Percentiles rank a stretch among this genome's conserved stretches.
Evolutionary conservation across 2,888 invertebrate species (phyloP).

Genomic region (Drosophila nigricruria): DNA sequence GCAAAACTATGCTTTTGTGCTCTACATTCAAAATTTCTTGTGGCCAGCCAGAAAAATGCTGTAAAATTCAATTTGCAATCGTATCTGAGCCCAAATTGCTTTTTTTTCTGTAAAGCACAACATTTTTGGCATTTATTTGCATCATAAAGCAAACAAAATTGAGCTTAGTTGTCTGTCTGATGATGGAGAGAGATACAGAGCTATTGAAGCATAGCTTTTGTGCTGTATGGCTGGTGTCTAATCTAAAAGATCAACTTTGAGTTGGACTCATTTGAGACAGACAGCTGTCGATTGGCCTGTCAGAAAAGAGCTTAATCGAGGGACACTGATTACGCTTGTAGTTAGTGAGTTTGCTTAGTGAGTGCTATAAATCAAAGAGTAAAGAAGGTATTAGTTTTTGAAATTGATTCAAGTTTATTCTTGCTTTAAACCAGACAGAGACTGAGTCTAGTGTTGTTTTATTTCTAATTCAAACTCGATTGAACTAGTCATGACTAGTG

Average conservation of each 20-base stretch:
- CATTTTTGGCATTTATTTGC: slow-evolving; percentile 5
- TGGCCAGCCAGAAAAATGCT: not conserved
- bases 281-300: not conserved
- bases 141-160: not conserved
- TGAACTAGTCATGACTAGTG: too few species aligned
- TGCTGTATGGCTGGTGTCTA: not conserved
- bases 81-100: not conserved
- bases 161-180: not conserved
- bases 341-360: too few species aligned
- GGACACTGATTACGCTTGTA: too few species aligned
- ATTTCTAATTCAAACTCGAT: too few species aligned
- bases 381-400: too few species aligned
- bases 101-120: not conserved
- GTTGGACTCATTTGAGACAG: not conserved
- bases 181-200: not conserved
- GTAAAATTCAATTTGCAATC: not conserved
- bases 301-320: not conserved
- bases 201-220: not conserved
- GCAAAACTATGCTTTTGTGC: not conserved
- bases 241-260: not conserved
- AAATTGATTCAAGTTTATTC: too few species aligned
- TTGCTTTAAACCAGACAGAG: too few species aligned
- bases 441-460: too few species aligned
- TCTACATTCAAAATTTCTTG: not conserved
- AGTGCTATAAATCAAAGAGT: too few species aligned